Percentiles rank a stretch among this genome's conserved stretches.
Conservation (phyloP, 2,888 invertebrate genomes). For the Trilocha varians region DNA sequence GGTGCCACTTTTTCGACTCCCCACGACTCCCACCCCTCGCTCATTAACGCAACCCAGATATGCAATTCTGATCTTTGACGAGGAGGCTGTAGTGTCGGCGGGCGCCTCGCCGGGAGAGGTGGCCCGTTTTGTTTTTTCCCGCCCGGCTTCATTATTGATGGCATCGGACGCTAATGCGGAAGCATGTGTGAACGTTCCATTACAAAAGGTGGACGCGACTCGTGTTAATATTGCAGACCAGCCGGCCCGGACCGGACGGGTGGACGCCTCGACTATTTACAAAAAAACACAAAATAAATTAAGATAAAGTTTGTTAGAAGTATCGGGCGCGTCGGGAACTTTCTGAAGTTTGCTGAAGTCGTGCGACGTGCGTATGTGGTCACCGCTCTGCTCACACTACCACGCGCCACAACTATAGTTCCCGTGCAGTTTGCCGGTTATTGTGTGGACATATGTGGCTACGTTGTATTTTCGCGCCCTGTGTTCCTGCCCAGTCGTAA, state of each 20-base stretch:
- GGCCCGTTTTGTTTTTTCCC: slow-evolving; percentile 72
- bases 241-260: slow-evolving; percentile 69
- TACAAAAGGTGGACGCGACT: slow-evolving; percentile 72
- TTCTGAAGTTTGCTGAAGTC: slow-evolving; percentile 51
- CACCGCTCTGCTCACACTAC: slow-evolving; percentile 35
- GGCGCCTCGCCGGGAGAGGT: slow-evolving; percentile 69
- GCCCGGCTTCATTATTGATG: slow-evolving; percentile 75
- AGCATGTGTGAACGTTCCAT: slow-evolving; percentile 74
- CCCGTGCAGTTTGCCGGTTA: slow-evolving; percentile 20
- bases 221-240: slow-evolving; percentile 72
- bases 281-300: slow-evolving; percentile 22
- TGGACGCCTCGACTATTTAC: slow-evolving; percentile 52
- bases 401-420: slow-evolving; percentile 20
- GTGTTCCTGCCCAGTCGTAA: slow-evolving; percentile 19
- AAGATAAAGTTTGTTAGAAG: slow-evolving; percentile 28
- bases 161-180: slow-evolving; percentile 73
- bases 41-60: slow-evolving; percentile 78
- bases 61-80: slow-evolving; percentile 79
- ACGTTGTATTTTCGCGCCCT: slow-evolving; percentile 38
- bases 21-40: slow-evolving; percentile 57
- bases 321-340: slow-evolving; percentile 50
- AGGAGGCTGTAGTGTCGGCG: slow-evolving; percentile 74
- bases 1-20: slow-evolving; percentile 74
- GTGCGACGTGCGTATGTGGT: slow-evolving; percentile 61
- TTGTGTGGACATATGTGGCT: too few relatives aligned